A percentile compares a stretch with the other conserved stretches of the same genome.
These are phyloP conservation scores for Megaceryle torquata DNA, from an alignment of 2,113 vertebrate genomes.

Conservation along the genomic window DNA sequence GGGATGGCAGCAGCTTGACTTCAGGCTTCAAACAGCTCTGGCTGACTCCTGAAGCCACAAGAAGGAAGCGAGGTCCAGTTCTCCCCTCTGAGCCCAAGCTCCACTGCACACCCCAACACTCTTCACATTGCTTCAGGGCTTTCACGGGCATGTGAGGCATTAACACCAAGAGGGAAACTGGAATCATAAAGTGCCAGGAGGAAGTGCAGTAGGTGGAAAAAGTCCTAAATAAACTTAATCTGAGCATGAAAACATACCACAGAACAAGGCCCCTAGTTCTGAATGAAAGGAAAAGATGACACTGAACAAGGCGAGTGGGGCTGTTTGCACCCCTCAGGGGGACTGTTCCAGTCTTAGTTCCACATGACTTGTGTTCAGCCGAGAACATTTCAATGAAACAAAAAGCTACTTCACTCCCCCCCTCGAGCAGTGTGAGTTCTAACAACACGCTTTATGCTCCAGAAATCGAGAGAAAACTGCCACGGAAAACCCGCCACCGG, in stretches of 20 bases:
- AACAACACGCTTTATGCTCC: fast-evolving
- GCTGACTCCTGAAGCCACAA: not conserved
- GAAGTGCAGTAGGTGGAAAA: not conserved
- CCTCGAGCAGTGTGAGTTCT: not conserved
- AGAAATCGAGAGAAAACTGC: not conserved
- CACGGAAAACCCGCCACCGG: fast-evolving
- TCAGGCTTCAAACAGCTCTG: not conserved
- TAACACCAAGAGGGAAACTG: not conserved
- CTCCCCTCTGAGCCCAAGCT: not conserved
- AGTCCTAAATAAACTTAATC: not conserved
- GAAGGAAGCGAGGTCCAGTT: not conserved
- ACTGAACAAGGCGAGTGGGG: fast-evolving
- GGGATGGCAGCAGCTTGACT: not conserved
- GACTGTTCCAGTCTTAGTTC: not conserved
- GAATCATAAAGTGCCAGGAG: not conserved
- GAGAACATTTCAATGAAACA: not conserved
- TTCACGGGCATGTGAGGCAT: not conserved
- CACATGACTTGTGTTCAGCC: not conserved
- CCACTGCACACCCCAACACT: not conserved
- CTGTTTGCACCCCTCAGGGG: not conserved
- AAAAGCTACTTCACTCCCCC: not conserved
- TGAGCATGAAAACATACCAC: not conserved
- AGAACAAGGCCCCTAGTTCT: not conserved
- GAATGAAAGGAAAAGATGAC: not conserved
- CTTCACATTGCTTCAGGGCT: no score